phyloP scores from a whole-genome alignment of 2,113 vertebrate genomes.

The Nestor notabilis region DNA sequence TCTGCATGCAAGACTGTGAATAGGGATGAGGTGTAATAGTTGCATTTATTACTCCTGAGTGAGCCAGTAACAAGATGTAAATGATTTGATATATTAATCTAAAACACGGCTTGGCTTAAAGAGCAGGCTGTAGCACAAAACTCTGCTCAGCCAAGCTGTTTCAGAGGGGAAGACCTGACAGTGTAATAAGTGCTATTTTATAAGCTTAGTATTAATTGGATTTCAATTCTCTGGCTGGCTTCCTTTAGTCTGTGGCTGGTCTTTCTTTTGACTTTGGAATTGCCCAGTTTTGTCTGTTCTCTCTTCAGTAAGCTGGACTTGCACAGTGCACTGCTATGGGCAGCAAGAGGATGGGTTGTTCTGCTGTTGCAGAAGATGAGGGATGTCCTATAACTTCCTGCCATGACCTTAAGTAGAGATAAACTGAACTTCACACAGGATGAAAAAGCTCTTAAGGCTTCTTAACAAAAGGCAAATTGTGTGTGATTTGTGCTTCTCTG shows the following conservation, averaged over 20 bases:
- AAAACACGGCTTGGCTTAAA: background rate
- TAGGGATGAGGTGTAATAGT: slow-evolving; percentile 16
- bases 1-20: background rate
- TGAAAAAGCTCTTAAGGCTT: background rate
- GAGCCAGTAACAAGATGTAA: slow-evolving; percentile 42
- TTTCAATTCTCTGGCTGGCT: slow-evolving; percentile 18
- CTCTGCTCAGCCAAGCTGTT: background rate
- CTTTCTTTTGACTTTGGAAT: background rate
- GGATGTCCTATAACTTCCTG: background rate
- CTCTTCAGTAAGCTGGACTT: background rate
- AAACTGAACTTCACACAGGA: background rate
- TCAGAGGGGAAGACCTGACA: background rate
- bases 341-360: background rate
- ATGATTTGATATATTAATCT: slow-evolving; percentile 16
- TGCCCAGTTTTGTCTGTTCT: background rate
- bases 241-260: background rate
- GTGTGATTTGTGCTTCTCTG: background rate
- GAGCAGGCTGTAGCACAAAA: background rate
- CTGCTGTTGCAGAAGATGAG: background rate
- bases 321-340: rapidly evolving
- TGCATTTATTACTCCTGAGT: slow-evolving; percentile 26
- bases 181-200: slow-evolving; percentile 14
- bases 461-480: background rate
- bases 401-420: background rate
- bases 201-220: slow-evolving; percentile 34